phyloP scores from a whole-genome alignment of 2,797 vertebrate species.

The Acipenser oxyrinchus region DNA sequence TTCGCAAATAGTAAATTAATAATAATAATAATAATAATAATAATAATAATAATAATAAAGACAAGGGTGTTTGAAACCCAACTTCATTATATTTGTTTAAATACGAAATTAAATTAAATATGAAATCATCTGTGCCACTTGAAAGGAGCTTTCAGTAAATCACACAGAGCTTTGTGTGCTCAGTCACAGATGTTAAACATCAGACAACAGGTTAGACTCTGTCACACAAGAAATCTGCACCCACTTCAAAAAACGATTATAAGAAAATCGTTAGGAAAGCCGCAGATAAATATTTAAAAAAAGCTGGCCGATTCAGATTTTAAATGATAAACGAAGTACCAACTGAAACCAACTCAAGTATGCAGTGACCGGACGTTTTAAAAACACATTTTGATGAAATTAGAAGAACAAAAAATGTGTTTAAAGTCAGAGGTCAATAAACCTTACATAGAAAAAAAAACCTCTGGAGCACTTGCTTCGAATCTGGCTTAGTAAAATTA shows the following conservation, averaged over 20 bases:
- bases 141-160: neutral
- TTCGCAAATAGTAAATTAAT: too few relatives aligned
- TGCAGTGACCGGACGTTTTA: neutral
- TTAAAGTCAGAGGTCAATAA: too few relatives aligned
- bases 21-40: too few relatives aligned
- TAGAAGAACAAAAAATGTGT: too few relatives aligned
- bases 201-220: neutral
- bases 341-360: neutral
- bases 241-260: neutral
- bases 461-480: too few relatives aligned
- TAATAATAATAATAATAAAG: too few relatives aligned
- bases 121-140: neutral
- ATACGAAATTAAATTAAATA: slow-evolving; percentile 1
- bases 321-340: neutral
- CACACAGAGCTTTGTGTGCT: neutral
- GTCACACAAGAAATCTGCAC: neutral
- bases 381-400: too few relatives aligned
- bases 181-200: neutral
- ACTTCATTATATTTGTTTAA: neutral
- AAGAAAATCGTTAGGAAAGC: neutral
- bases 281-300: neutral
- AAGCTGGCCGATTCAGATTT: neutral
- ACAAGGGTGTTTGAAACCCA: too few relatives aligned
- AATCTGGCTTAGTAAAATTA: too few relatives aligned
- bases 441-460: too few relatives aligned